Conservation (phyloP, 2,113 vertebrate species). For the Oplegnathus fasciatus region DNA sequence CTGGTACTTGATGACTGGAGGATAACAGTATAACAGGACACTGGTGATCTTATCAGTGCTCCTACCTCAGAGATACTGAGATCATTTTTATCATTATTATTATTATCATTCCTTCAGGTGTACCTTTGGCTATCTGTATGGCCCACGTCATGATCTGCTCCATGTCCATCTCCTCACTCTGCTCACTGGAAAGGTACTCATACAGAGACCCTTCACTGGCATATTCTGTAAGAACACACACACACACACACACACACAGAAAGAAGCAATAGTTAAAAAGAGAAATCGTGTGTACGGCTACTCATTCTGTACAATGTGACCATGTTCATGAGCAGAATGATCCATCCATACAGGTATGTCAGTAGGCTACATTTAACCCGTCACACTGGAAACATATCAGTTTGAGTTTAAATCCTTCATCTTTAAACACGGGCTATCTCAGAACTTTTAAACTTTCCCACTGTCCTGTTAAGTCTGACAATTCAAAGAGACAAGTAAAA, state of each 20-base stretch:
- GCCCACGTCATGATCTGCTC: slow-evolving; percentile 98
- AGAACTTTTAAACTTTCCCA: slow-evolving; percentile 3
- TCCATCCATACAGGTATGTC: neutral
- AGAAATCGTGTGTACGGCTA: neutral
- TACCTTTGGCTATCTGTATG: slow-evolving; percentile 98
- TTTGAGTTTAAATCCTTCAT: neutral
- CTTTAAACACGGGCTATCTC: slow-evolving; percentile 22
- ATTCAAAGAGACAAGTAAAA: neutral
- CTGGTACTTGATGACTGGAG: neutral
- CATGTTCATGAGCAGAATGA: no score
- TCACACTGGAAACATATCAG: neutral
- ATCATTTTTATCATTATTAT: neutral
- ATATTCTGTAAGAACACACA: slow-evolving; percentile 87
- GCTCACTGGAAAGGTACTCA: slow-evolving; percentile 96
- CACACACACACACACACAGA: slow-evolving; percentile 37
- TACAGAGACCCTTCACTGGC: slow-evolving; percentile 95
- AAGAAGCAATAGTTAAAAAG: neutral
- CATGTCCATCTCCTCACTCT: slow-evolving; percentile 99
- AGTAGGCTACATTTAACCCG: no score
- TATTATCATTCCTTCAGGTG: neutral
- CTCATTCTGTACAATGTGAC: no score
- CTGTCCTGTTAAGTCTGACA: neutral
- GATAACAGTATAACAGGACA: neutral
- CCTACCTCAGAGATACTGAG: neutral
- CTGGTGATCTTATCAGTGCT: neutral